Percentiles rank a stretch among this genome's conserved stretches.
These are phyloP conservation scores for Arizona elegans DNA, from an alignment of 2,113 vertebrate species.

Conservation along the genomic window DNA sequence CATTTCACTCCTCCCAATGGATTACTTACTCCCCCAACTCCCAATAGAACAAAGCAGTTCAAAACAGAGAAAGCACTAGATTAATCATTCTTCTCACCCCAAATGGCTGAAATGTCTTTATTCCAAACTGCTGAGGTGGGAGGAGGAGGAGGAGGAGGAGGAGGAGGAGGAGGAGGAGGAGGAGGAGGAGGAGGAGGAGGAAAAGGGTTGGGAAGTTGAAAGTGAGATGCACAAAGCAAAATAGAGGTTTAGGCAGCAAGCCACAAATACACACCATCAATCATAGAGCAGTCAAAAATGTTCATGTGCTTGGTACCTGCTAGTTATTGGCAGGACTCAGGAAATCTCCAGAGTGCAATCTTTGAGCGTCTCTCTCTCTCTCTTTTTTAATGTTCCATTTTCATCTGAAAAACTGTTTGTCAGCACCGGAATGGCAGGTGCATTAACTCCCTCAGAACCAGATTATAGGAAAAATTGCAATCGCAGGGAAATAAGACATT, in stretches of 20 bases:
- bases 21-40: not conserved
- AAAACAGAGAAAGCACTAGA: conserved; percentile 29
- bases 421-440: conserved; percentile 93
- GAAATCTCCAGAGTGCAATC: conserved; percentile 69
- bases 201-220: not conserved
- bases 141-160: not conserved
- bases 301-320: conserved; percentile 79
- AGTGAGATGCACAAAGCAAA: conserved; percentile 54
- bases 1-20: conserved; percentile 4
- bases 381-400: conserved; percentile 59
- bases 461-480: conserved; percentile 73
- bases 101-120: conserved; percentile 52
- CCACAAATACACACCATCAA: conserved; percentile 92
- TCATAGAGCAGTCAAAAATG: conserved; percentile 82
- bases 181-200: not conserved
- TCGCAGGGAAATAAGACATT: conserved; percentile 62
- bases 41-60: not conserved
- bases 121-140: conserved; percentile 22
- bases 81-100: conserved; percentile 39
- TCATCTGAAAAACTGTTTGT: conserved; percentile 81
- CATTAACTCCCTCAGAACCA: conserved; percentile 83
- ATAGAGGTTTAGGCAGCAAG: conserved; percentile 75
- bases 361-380: conserved; percentile 63
- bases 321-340: conserved; percentile 80
- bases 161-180: not conserved